Evolutionary conservation across 2,797 vertebrate species (phyloP), one percentile per base, ranked within the genome.

Genomic region (Triplophysa yarkandensis): DNA sequence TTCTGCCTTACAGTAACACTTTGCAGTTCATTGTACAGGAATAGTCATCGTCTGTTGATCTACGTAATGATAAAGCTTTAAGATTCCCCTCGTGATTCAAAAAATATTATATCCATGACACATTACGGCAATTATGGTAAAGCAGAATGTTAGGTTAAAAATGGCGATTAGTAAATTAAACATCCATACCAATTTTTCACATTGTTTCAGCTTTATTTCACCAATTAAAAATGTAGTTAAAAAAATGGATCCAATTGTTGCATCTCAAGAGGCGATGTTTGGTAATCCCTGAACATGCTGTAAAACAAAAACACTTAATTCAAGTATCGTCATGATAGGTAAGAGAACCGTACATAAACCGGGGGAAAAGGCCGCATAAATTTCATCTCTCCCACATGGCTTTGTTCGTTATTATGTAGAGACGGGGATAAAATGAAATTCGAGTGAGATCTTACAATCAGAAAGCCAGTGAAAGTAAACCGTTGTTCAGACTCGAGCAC

Each of bases 261-360:
- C 77, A 88, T 88, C 85, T 82, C 80, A 86, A 87, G 82, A 89
- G 89, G 87, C 86, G 80, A 86, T 78, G 85, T 85, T 87, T 89
- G 86, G 87, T 74, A 85, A 87, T 89, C 87, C 83, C 80, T 88
- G 86, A 84, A 85, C 84, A 83, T 81, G 85, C 87, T 82, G 82
- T 84, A 87, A 88, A 69, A 67, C 10, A 82, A 89, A 84, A 85
- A 50, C 64, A 5, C 54, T 55, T 39, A n/a, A 67, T 92, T 97
- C 94, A 98, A 98, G 97, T 98, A 97, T 97, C 90, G 94, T 91
- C 93, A 93, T 92, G 91, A 93, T 91, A 92, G 91, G 92, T 92
- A 90, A 63, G 92, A 44, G 68, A 48, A 39, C 36, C 17, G 28
- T n/a, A 65, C 23, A 61, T 8, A 19, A 68, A 61, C 3, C 21